Base-by-base conservation (phyloP, 2,888 invertebrate genomes). In the Sinentomon sp. region DNA sequence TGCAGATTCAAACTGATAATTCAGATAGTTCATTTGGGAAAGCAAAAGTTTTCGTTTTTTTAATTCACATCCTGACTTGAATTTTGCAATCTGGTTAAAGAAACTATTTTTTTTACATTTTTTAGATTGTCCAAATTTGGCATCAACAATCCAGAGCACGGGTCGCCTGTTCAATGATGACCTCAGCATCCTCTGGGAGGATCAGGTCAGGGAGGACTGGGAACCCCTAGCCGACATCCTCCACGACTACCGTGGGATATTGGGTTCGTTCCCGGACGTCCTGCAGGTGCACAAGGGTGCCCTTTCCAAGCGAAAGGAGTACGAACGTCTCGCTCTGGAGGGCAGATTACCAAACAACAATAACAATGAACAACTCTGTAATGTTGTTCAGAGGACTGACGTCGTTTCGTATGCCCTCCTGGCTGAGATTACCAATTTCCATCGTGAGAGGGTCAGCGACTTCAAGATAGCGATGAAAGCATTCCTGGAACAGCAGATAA, bases 401-500 rank as follows among this genome's bases (percentile, higher is more conserved):
- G 68, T 82, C 12, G 72, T 92, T 47, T 82, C 87, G 1, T 89
- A 87, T 51, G 72, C 83, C 3, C 66, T 85, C 38, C 64, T 92
- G 51, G 87, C 92, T 33, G 94, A 97, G 61, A 70, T 92, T 44
- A 72, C 74, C 45, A 83, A 92, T 53, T 89, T 94, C 52, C 82
- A 85, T 50, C 55, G 61, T 17, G 83, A 87, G 50, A 63, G 85
- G 42, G 73, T 78, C 28, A 62, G 63, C 24, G 87, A 94, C 56
- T 64, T 85, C 44, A 78, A 75, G 48, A 61, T 63, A 34, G 71
- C 82, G 30, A 75, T 92, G 65, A 75, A 76, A 50, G 65, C 63
- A 38, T 89, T 80, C 52, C 61, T 94, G 36, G 62, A 60, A 40
- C 77, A 80, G 46, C 92, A 94, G 58, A 78, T 92, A 21, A 62